Percentiles rank a stretch among this genome's conserved stretches.
Conservation (phyloP, 2,888 invertebrate species). For the Eilema griseolum region DNA sequence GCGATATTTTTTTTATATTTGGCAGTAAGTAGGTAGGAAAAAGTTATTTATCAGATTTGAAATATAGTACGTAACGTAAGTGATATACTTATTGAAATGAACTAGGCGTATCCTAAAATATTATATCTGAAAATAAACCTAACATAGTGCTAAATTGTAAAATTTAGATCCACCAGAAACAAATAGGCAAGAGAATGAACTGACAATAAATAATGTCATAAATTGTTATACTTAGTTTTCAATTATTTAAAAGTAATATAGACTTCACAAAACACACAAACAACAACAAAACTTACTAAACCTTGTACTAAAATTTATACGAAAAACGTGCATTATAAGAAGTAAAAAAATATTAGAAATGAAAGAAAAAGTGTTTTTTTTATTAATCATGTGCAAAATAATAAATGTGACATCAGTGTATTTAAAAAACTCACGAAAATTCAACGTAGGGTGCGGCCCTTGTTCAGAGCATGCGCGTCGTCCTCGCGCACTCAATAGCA, state of each 20-base stretch:
- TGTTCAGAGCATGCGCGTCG: conserved; percentile 90
- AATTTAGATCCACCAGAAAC: background rate
- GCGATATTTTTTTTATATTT: too few relatives aligned
- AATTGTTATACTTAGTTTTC: background rate
- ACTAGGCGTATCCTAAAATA: background rate
- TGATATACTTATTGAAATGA: background rate
- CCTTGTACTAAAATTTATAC: background rate
- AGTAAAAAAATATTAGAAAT: background rate
- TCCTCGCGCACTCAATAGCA: conserved; percentile 85
- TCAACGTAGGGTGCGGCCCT: conserved; percentile 89
- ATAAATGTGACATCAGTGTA: background rate
- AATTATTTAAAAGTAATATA: background rate
- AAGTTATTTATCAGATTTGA: background rate
- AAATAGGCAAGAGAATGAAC: background rate
- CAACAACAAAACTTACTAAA: background rate
- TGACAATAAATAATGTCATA: background rate
- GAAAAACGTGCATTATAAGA: background rate
- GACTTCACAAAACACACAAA: background rate
- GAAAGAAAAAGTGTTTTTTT: background rate
- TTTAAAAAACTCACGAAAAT: conserved; percentile 71
- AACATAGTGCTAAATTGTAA: background rate
- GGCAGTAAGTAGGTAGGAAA: too few relatives aligned
- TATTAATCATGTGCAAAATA: conserved; percentile 5
- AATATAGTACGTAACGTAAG: background rate
- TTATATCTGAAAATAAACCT: background rate